These are phyloP conservation scores for Vidua chalybeata DNA, from an alignment of 2,113 vertebrate genomes.

Conservation along the genomic window DNA sequence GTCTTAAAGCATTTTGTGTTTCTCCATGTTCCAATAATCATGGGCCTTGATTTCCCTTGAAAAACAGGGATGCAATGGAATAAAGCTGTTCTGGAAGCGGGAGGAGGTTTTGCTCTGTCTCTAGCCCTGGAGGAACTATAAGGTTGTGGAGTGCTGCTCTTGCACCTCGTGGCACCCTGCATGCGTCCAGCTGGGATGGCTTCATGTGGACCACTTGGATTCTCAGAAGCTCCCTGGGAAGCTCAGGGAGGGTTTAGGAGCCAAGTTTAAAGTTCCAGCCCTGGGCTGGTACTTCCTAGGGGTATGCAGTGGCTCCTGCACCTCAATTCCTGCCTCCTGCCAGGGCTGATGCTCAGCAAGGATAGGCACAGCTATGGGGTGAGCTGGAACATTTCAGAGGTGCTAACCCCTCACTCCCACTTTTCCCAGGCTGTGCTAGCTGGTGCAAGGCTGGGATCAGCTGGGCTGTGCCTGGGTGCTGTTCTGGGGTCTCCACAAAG, in stretches of 20 bases:
- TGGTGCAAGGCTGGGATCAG: too few species aligned
- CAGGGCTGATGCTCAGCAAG: background rate
- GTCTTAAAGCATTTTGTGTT: background rate
- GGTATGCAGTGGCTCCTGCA: background rate
- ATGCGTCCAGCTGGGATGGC: background rate
- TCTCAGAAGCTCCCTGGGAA: background rate
- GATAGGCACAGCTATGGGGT: background rate
- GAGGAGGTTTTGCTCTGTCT: background rate
- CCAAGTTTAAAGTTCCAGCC: background rate
- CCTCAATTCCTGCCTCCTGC: background rate
- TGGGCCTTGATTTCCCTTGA: background rate
- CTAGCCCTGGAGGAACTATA: background rate
- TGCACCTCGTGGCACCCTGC: rapidly evolving
- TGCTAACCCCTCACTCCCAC: background rate
- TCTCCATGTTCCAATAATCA: rapidly evolving
- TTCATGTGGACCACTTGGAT: rapidly evolving
- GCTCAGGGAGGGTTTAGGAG: background rate
- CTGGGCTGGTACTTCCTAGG: background rate
- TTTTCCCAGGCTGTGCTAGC: too few species aligned
- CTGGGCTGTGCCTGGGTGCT: rapidly evolving
- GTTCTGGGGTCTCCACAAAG: background rate
- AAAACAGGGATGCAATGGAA: background rate
- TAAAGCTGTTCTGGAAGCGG: background rate
- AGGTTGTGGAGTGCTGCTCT: background rate
- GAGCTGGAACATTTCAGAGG: rapidly evolving